A percentile compares a stretch with the other conserved stretches of the same genome.
These are phyloP conservation scores for Mystacides longicornis DNA, from an alignment of 2,888 invertebrate genomes.

Conservation along the genomic window DNA sequence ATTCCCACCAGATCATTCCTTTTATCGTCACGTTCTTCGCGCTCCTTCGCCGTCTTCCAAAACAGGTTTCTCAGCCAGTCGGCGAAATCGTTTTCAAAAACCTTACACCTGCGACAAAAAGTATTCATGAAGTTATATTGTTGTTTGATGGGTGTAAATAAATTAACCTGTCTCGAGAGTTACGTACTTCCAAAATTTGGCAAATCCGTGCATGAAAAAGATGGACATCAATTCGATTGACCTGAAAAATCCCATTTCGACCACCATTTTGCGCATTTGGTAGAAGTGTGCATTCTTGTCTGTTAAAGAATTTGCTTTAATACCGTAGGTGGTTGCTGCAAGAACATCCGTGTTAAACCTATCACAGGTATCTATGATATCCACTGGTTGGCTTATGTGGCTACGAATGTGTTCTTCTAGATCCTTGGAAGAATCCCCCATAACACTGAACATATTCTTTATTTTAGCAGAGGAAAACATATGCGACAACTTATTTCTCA, in stretches of 20 bases:
- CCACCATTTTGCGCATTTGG: constrained; percentile 20
- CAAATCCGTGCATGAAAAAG: constrained; percentile 24
- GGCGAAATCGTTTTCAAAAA: constrained; percentile 23
- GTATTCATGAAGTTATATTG: too few species aligned
- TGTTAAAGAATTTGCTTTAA: constrained; percentile 21
- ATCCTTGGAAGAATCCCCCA: constrained; percentile 27
- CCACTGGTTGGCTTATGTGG: constrained; percentile 15
- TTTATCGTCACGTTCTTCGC: constrained; percentile 19
- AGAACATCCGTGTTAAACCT: constrained; percentile 24
- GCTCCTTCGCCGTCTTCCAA: constrained; percentile 23
- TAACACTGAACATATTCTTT: constrained; percentile 29
- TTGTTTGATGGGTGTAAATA: too few species aligned
- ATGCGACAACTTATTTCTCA: constrained; percentile 29
- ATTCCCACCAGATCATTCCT: constrained; percentile 25
- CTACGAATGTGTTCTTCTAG: constrained; percentile 19
- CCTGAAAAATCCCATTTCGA: constrained; percentile 23
- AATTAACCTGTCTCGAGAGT: too few species aligned
- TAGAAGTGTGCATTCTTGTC: constrained; percentile 22
- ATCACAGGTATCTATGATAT: constrained; percentile 22
- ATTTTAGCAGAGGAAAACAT: constrained; percentile 29
- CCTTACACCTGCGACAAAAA: constrained; percentile 20
- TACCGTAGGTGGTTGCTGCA: constrained; percentile 24
- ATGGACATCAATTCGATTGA: constrained; percentile 24
- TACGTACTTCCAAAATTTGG: constrained; percentile 22
- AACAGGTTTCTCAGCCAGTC: constrained; percentile 24